These are phyloP conservation scores for Zaprionus tsacasi DNA, from an alignment of 1,140 invertebrate genomes.

Conservation along the genomic window DNA sequence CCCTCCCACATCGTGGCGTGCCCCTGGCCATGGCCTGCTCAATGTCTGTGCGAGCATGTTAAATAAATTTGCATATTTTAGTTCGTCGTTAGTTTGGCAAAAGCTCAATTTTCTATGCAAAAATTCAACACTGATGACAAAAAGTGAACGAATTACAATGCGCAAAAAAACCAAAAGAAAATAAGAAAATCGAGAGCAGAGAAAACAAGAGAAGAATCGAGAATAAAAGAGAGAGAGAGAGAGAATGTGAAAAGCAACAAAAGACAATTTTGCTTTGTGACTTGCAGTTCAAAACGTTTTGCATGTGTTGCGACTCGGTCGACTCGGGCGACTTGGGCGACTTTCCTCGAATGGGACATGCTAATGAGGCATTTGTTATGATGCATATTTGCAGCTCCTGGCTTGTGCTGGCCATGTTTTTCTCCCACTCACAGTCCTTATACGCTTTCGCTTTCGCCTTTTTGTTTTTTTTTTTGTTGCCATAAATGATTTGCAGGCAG, in stretches of 20 bases:
- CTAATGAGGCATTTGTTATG: conserved; percentile 74
- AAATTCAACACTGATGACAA: conserved; percentile 72
- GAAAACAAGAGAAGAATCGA: neutral
- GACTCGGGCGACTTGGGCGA: neutral
- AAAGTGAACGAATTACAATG: conserved; percentile 70
- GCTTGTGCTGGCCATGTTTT: conserved; percentile 3
- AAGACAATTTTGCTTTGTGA: conserved; percentile 44
- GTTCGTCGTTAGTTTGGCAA: conserved; percentile 80
- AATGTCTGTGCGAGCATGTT: conserved; percentile 57
- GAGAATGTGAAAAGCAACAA: conserved; percentile 21
- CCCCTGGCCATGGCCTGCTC: conserved; percentile 18
- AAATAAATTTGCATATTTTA: conserved; percentile 82
- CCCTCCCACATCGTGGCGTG: neutral
- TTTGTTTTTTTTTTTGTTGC: conserved; percentile 14
- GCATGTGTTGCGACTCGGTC: conserved; percentile 22
- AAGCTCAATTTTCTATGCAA: conserved; percentile 77
- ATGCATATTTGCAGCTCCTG: conserved; percentile 53
- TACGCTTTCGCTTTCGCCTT: neutral
- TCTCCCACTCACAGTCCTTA: neutral
- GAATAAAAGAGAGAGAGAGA: conserved; percentile 1
- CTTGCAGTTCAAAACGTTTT: conserved; percentile 47
- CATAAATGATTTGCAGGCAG: conserved; percentile 61
- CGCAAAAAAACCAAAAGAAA: conserved; percentile 33
- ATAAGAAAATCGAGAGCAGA: neutral
- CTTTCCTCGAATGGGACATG: conserved; percentile 33